Evolutionary conservation across 1,140 invertebrate genomes (phyloP).

Genomic region (Aphis craccivora): DNA sequence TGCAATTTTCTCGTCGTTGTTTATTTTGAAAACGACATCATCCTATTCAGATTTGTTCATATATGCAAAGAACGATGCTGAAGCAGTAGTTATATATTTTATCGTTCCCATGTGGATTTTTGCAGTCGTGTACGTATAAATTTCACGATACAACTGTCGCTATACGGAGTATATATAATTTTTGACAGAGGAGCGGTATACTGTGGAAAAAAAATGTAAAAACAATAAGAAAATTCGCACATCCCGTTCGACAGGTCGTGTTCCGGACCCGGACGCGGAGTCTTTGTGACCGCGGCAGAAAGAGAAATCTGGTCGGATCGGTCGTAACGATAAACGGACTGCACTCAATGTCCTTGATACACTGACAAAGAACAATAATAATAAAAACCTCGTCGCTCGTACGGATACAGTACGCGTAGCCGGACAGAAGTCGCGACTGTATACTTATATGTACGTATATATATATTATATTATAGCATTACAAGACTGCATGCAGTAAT

Average conservation of each 20-base stretch:
- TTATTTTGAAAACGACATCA: neutral
- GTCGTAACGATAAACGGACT: conserved; percentile 41
- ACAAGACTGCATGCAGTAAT: neutral
- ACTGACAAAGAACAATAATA: conserved; percentile 55
- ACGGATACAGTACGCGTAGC: neutral
- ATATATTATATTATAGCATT: neutral
- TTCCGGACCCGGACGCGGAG: conserved; percentile 40
- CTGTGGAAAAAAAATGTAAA: neutral
- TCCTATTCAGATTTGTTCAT: neutral
- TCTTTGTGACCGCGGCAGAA: neutral
- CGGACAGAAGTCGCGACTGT: conserved; percentile 7
- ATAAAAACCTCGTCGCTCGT: conserved; percentile 10
- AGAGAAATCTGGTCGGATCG: conserved; percentile 49
- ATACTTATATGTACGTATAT: neutral
- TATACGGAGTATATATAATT: neutral
- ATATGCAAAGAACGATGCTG: neutral
- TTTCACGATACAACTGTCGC: neutral
- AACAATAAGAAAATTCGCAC: neutral
- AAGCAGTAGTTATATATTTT: neutral
- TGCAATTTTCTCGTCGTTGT: neutral
- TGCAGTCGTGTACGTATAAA: neutral
- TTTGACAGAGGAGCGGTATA: too few species aligned
- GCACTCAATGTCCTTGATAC: conserved; percentile 52
- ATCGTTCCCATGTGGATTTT: neutral
- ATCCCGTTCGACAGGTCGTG: neutral